Conservation (phyloP, 2,888 invertebrate species). For the Ectobius pallidus region DNA sequence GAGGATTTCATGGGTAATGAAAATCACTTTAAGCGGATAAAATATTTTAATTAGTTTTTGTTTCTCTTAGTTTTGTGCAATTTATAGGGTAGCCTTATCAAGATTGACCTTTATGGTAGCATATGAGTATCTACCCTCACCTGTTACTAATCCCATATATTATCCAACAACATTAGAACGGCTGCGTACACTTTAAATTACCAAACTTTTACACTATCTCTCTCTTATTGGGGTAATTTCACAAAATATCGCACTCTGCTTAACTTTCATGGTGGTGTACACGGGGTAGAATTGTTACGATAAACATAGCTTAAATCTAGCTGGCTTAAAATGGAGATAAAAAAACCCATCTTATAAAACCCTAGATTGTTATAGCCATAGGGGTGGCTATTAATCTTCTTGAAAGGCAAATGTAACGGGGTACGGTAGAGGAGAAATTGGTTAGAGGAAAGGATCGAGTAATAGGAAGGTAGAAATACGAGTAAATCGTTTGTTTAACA, state of each 20-base stretch:
- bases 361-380: neutral
- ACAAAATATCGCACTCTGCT: constrained; percentile 3
- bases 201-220: neutral
- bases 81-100: no score
- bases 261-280: neutral
- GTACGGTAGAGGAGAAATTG: neutral
- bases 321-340: neutral
- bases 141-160: neutral
- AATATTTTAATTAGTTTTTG: no score
- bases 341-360: neutral
- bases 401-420: constrained; percentile 1
- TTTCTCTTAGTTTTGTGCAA: no score
- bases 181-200: neutral
- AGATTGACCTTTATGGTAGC: no score
- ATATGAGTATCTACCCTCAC: no score
- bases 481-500: no score
- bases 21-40: no score
- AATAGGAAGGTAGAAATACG: no score
- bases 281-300: constrained; percentile 1
- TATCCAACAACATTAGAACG: neutral
- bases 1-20: no score
- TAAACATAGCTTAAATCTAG: constrained; percentile 5
- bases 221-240: constrained; percentile 4
- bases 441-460: neutral
- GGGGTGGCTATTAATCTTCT: constrained; percentile 13